phyloP scores from a whole-genome alignment of 2,113 vertebrate species.

The Murina feae region DNA sequence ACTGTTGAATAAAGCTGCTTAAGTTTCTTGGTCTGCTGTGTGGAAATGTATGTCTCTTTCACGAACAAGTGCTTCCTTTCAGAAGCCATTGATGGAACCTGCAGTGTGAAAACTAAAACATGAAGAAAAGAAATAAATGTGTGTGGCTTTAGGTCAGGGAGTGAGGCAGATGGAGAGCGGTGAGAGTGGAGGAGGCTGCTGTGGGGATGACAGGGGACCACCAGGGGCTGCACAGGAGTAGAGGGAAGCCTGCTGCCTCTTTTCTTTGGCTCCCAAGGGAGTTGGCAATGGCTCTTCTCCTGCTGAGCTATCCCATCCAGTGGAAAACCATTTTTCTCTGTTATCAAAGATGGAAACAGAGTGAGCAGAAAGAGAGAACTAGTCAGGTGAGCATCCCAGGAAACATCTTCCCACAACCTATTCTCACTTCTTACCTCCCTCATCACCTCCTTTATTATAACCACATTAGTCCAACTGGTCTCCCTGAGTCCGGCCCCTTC shows the following conservation, averaged over 20 bases:
- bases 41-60: background rate
- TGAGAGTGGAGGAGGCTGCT: rapidly evolving
- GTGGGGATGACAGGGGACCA: rapidly evolving
- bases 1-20: background rate
- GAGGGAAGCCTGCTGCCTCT: background rate
- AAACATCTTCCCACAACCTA: background rate
- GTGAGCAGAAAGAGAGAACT: background rate
- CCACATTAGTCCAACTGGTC: background rate
- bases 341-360: background rate
- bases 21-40: background rate
- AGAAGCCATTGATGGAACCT: background rate
- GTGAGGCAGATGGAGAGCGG: background rate
- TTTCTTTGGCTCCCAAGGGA: background rate
- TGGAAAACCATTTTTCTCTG: background rate
- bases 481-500: background rate
- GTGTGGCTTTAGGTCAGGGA: background rate
- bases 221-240: background rate
- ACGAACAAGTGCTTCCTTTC: background rate
- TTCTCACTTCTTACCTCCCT: background rate
- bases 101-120: background rate
- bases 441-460: background rate
- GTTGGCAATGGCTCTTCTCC: background rate
- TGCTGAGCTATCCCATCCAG: background rate
- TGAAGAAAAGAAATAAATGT: background rate
- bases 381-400: background rate